These are phyloP conservation scores for Drosophila antonietae DNA, from an alignment of 2,888 invertebrate species.

Conservation along the genomic window DNA sequence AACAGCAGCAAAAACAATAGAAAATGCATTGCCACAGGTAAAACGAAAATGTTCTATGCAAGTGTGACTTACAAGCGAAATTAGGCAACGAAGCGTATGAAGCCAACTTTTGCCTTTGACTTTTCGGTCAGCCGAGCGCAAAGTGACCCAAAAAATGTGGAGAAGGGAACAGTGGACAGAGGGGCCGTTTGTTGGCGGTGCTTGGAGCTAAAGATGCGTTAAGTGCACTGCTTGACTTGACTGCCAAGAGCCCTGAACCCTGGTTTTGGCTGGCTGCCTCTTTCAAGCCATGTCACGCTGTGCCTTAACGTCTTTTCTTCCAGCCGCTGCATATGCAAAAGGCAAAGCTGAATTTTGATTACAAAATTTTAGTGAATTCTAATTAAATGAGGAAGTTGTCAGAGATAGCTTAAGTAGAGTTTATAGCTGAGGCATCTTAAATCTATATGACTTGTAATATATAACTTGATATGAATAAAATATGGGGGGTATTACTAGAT, in stretches of 20 bases:
- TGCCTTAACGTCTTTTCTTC: neutral
- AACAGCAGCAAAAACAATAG: neutral
- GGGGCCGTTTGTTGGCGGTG: neutral
- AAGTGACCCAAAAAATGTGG: conserved; percentile 43
- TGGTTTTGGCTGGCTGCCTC: conserved; percentile 37
- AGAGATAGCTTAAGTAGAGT: no score
- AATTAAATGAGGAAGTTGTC: neutral
- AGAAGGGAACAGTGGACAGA: no score
- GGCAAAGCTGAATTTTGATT: neutral
- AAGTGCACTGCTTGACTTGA: conserved; percentile 40
- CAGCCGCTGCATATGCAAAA: neutral
- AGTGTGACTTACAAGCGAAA: conserved; percentile 72
- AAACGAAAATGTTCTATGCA: conserved; percentile 2
- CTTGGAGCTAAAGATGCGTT: conserved; percentile 33
- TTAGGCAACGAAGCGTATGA: conserved; percentile 66
- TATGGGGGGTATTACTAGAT: no score
- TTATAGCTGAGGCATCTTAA: no score
- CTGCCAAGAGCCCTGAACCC: neutral
- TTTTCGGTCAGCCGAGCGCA: conserved; percentile 58
- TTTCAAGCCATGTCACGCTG: conserved; percentile 13
- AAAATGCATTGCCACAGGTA: conserved; percentile 44
- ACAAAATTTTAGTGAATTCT: neutral
- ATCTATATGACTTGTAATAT: no score
- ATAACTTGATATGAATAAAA: no score
- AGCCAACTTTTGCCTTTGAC: conserved; percentile 42